A percentile compares a stretch with the other conserved stretches of the same genome.
Conservation (phyloP, 1,140 invertebrate genomes). For the Phocides pigmalion region DNA sequence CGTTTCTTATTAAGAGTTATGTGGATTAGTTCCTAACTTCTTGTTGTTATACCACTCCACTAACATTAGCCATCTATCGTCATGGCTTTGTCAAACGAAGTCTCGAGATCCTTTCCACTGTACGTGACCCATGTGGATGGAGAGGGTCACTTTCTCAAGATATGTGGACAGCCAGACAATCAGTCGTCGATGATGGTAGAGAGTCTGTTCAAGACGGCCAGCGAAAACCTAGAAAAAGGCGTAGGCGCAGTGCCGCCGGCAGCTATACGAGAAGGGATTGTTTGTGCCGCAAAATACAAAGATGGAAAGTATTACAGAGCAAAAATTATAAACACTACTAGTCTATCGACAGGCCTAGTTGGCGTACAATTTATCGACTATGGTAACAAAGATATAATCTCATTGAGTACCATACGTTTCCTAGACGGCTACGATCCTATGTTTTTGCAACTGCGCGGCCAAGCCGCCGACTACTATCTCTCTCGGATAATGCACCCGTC, state of each 20-base stretch:
- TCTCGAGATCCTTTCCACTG: slow-evolving; percentile 67
- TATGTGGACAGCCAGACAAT: slow-evolving; percentile 87
- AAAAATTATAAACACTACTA: slow-evolving; percentile 80
- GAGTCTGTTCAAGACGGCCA: slow-evolving; percentile 77
- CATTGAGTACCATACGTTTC: slow-evolving; percentile 83
- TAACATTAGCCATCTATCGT: slow-evolving; percentile 25
- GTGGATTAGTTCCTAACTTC: slow-evolving; percentile 46
- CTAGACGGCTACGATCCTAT: slow-evolving; percentile 81
- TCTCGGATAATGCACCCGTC: slow-evolving; percentile 79
- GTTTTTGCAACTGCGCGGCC: slow-evolving; percentile 81
- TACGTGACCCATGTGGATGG: slow-evolving; percentile 87
- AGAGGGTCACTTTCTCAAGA: slow-evolving; percentile 86
- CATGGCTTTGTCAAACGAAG: slow-evolving; percentile 65
- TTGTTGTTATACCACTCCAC: slow-evolving; percentile 14
- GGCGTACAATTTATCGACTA: slow-evolving; percentile 89
- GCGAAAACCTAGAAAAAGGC: slow-evolving; percentile 78
- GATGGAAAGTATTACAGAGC: slow-evolving; percentile 87
- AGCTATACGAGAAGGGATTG: slow-evolving; percentile 75
- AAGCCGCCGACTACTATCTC: slow-evolving; percentile 85
- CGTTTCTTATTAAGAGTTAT: slow-evolving; percentile 50
- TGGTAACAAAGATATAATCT: slow-evolving; percentile 86
- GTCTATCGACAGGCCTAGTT: slow-evolving; percentile 77
- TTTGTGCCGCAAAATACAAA: slow-evolving; percentile 87
- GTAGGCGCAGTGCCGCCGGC: slow-evolving; percentile 61
- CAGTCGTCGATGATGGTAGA: slow-evolving; percentile 84